These are phyloP conservation scores for Tupaia chinensis DNA, from an alignment of 2,113 vertebrate species.

Conservation along the genomic window DNA sequence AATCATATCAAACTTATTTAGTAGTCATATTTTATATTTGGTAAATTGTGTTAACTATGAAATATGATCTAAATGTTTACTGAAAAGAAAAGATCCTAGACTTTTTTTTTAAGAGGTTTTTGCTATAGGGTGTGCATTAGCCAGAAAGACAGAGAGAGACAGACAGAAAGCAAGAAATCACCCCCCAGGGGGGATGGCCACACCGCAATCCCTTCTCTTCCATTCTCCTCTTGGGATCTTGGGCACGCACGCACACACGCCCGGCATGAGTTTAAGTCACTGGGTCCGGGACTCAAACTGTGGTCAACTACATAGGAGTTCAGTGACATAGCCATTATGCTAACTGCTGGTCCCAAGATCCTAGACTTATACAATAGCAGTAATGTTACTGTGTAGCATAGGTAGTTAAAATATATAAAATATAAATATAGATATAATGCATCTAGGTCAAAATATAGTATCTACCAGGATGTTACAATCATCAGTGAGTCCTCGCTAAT, in stretches of 20 bases:
- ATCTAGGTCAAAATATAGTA: neutral
- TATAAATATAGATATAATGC: neutral
- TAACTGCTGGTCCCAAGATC: neutral
- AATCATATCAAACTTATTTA: conserved; percentile 32
- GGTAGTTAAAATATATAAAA: conserved; percentile 15
- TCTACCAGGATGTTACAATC: neutral
- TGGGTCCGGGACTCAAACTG: too few relatives aligned
- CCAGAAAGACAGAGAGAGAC: too few relatives aligned
- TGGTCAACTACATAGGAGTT: too few relatives aligned
- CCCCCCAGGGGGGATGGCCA: too few relatives aligned
- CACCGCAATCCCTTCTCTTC: too few relatives aligned
- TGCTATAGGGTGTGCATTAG: too few relatives aligned
- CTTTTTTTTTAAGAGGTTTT: too few relatives aligned
- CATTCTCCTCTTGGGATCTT: too few relatives aligned
- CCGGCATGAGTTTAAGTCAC: too few relatives aligned
- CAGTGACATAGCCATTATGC: too few relatives aligned
- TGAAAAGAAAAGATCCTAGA: conserved; percentile 25
- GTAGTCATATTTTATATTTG: conserved; percentile 31
- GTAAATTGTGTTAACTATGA: conserved; percentile 21
- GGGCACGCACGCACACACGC: too few relatives aligned
- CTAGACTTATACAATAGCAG: neutral
- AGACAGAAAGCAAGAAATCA: too few relatives aligned
- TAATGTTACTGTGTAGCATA: neutral
- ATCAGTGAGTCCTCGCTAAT: neutral
- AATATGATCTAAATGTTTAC: conserved; percentile 4